A percentile compares a stretch with the other conserved stretches of the same genome.
Conservation (phyloP, 1,140 invertebrate species). For the Hydropsyche tenuis region DNA sequence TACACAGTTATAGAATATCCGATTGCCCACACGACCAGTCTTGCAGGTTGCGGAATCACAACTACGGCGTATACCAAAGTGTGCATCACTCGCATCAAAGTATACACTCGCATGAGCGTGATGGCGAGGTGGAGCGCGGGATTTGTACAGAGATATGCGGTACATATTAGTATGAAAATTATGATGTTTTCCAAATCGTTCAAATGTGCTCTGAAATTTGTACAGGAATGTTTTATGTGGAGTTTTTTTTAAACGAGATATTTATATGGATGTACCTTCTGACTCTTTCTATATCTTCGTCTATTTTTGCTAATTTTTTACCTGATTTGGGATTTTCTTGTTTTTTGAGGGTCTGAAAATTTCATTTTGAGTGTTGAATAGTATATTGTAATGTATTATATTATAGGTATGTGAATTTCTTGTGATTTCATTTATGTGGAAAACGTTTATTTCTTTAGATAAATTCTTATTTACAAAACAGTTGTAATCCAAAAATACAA, state of each 20-base stretch:
- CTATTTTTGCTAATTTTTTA: not conserved
- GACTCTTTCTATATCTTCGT: not conserved
- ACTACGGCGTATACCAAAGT: constrained; percentile 69
- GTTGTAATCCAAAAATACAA: too few species aligned
- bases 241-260: too few species aligned
- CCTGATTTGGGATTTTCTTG: not conserved
- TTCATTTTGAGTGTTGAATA: too few species aligned
- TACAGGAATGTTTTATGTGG: too few species aligned
- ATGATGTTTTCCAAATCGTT: constrained; percentile 74
- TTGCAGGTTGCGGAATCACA: constrained; percentile 66
- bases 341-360: not conserved
- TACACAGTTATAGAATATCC: constrained; percentile 59
- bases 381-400: too few species aligned
- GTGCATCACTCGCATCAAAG: constrained; percentile 67
- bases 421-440: too few species aligned
- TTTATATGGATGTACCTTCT: not conserved
- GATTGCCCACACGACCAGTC: constrained; percentile 60
- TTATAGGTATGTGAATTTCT: too few species aligned
- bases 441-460: too few species aligned
- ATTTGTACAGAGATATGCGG: constrained; percentile 64
- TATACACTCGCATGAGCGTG: constrained; percentile 67
- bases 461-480: too few species aligned
- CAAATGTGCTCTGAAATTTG: constrained; percentile 66
- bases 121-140: constrained; percentile 62
- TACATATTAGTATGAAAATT: constrained; percentile 50